Evolutionary conservation across 2,797 vertebrate genomes (phyloP).

Genomic region (Dermochelys coriacea): DNA sequence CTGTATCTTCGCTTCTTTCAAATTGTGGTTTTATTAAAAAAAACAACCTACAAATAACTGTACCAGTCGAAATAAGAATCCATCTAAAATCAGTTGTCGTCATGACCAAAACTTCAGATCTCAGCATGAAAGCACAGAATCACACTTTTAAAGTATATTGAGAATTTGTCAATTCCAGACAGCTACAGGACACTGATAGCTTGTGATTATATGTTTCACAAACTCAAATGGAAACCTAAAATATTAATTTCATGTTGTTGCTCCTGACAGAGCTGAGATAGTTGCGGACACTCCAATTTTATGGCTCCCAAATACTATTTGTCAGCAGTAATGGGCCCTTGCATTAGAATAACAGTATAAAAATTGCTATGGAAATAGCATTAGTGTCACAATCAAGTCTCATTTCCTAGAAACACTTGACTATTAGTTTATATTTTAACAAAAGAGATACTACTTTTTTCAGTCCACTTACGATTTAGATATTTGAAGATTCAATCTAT

Average conservation of each 20-base stretch:
- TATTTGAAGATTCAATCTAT: slow-evolving; percentile 1
- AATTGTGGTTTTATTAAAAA: not conserved
- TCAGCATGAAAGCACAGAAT: slow-evolving; percentile 62
- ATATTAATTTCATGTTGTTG: slow-evolving; percentile 79
- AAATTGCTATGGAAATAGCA: slow-evolving; percentile 67
- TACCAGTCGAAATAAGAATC: not conserved
- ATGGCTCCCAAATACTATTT: slow-evolving; percentile 68
- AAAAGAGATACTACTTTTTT: slow-evolving; percentile 17
- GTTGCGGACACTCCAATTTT: slow-evolving; percentile 65
- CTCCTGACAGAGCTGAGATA: slow-evolving; percentile 70
- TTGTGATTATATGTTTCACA: slow-evolving; percentile 73
- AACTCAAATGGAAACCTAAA: slow-evolving; percentile 79
- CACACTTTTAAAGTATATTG: slow-evolving; percentile 21
- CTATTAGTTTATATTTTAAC: slow-evolving; percentile 78
- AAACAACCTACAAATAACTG: not conserved
- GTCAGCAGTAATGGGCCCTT: slow-evolving; percentile 76
- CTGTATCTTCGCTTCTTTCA: not conserved
- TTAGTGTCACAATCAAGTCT: slow-evolving; percentile 64
- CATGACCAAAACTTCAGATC: not conserved
- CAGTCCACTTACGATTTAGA: slow-evolving; percentile 22
- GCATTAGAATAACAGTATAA: slow-evolving; percentile 67
- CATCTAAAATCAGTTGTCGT: not conserved
- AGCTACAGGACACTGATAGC: slow-evolving; percentile 60
- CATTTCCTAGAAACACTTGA: slow-evolving; percentile 76
- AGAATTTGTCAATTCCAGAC: slow-evolving; percentile 57